Conservation (phyloP, 2,113 vertebrate genomes). For the Bufo bufo region DNA sequence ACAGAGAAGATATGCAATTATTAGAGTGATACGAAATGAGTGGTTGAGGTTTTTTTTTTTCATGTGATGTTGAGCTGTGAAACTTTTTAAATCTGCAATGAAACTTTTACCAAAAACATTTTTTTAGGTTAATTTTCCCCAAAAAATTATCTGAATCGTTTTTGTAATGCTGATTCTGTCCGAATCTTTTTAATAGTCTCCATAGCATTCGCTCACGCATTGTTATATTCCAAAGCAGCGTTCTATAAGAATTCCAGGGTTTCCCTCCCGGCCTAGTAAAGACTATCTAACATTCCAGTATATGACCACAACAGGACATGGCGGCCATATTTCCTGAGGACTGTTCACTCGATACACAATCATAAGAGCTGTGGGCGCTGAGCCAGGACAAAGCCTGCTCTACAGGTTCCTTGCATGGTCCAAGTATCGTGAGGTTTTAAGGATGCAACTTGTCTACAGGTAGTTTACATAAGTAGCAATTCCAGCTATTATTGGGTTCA, state of each 20-base stretch:
- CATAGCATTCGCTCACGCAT: neutral
- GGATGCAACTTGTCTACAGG: neutral
- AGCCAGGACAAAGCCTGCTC: neutral
- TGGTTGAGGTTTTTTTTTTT: neutral
- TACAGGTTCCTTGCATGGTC: neutral
- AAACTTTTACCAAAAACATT: constrained; percentile 34
- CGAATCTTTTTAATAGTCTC: neutral
- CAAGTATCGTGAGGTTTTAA: constrained; percentile 12
- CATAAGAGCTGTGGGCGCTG: neutral
- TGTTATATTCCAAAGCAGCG: neutral
- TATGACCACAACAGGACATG: neutral
- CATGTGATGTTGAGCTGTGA: constrained; percentile 57
- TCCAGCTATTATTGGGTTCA: neutral
- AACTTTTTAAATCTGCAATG: constrained; percentile 41
- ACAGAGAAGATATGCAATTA: constrained; percentile 68
- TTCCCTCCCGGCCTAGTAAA: too few species aligned
- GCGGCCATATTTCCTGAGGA: neutral
- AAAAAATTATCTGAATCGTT: neutral
- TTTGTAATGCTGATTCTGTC: constrained; percentile 13
- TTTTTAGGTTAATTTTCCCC: neutral
- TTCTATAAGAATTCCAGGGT: neutral
- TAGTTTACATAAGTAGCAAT: neutral
- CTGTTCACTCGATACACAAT: neutral
- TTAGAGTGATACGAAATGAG: constrained; percentile 48
- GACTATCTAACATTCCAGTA: neutral